phyloP scores from a whole-genome alignment of 2,113 vertebrate species.

The Channa argus region DNA sequence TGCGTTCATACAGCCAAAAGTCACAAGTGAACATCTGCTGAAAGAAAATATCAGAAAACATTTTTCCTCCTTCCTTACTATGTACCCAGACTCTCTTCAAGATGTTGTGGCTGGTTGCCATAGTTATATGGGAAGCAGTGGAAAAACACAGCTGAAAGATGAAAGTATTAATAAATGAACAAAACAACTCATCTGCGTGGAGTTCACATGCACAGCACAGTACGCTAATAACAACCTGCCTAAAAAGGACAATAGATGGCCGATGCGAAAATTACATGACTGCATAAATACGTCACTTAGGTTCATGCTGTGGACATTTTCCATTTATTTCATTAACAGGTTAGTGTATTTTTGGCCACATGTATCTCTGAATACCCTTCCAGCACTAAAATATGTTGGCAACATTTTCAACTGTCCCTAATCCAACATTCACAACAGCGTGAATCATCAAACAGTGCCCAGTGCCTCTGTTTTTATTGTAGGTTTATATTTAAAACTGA shows the following conservation, averaged over 20 bases:
- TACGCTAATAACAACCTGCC: constrained; percentile 56
- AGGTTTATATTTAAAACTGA: constrained; percentile 57
- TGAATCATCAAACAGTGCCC: constrained; percentile 47
- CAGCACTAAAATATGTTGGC: constrained; percentile 50
- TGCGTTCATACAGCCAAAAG: constrained; percentile 69
- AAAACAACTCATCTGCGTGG: constrained; percentile 49
- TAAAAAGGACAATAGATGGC: constrained; percentile 46
- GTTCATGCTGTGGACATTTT: constrained; percentile 53
- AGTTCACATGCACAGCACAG: constrained; percentile 39
- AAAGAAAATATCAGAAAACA: constrained; percentile 33
- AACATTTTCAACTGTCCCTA: constrained; percentile 49
- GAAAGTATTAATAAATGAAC: constrained; percentile 71
- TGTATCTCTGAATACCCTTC: constrained; percentile 38
- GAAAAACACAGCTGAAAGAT: constrained; percentile 77
- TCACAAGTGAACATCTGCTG: constrained; percentile 70
- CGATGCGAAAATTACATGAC: constrained; percentile 44
- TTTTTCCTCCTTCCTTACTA: constrained; percentile 36
- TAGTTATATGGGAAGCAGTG: constrained; percentile 74
- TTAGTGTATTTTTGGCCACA: constrained; percentile 55
- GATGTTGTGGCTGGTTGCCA: constrained; percentile 70
- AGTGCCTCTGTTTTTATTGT: constrained; percentile 31
- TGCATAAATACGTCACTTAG: constrained; percentile 42
- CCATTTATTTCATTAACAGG: constrained; percentile 60
- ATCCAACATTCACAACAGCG: constrained; percentile 57
- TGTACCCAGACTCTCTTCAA: constrained; percentile 59